A percentile compares a stretch with the other conserved stretches of the same genome.
These are phyloP conservation scores for Drosophila nasuta DNA, from an alignment of 1,140 invertebrate species.

Conservation along the genomic window DNA sequence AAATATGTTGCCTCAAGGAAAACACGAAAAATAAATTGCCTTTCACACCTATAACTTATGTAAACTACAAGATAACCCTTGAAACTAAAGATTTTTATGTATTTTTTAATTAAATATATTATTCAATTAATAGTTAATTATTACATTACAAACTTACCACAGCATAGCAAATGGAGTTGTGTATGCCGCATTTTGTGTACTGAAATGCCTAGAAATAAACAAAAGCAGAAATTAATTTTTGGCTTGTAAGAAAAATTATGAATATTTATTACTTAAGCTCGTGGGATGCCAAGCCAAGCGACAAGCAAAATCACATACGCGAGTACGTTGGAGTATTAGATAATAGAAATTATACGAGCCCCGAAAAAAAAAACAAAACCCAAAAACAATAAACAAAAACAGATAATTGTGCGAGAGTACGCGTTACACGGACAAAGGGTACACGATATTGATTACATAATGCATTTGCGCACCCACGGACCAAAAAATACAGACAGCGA, in stretches of 20 bases:
- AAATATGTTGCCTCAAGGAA: neutral
- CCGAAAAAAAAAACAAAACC: conserved; percentile 46
- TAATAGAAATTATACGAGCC: conserved; percentile 65
- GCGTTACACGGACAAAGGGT: conserved; percentile 44
- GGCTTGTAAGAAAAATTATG: conserved; percentile 68
- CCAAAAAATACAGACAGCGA: conserved; percentile 23
- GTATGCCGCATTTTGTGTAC: conserved; percentile 67
- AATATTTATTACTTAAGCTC: conserved; percentile 75
- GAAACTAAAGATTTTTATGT: conserved; percentile 2
- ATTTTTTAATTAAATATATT: conserved; percentile 1
- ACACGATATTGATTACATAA: conserved; percentile 68
- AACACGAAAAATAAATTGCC: neutral
- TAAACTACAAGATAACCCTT: neutral
- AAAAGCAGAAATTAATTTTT: conserved; percentile 40
- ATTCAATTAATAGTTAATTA: conserved; percentile 1
- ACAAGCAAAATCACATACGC: conserved; percentile 51
- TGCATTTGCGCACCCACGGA: conserved; percentile 48
- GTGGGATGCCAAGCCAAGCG: conserved; percentile 58
- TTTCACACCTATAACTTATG: neutral
- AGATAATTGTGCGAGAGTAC: conserved; percentile 56
- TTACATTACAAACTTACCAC: conserved; percentile 56
- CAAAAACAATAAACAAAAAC: conserved; percentile 63
- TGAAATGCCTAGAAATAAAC: conserved; percentile 58
- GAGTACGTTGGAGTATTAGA: conserved; percentile 57
- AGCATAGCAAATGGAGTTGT: conserved; percentile 51